Evolutionary conservation across 2,888 invertebrate genomes (phyloP).

Genomic region (Synanthedon formicaeformis): DNA sequence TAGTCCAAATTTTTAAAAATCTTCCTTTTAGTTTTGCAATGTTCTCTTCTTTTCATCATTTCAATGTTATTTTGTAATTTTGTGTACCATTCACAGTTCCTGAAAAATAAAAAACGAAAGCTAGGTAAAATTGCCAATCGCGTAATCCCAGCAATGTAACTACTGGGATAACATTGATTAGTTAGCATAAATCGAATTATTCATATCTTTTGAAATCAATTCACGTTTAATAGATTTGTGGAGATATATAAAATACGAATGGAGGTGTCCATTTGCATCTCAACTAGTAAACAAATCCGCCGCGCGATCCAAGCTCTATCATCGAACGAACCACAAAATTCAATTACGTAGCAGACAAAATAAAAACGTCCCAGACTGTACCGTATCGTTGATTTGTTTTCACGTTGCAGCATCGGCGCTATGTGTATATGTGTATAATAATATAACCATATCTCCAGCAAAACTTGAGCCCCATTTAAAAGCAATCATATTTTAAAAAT

Average conservation of each 20-base stretch:
- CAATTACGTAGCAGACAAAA: conserved; percentile 63
- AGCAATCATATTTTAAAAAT: neutral
- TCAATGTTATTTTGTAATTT: too few relatives aligned
- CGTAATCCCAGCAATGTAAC: too few relatives aligned
- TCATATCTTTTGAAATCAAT: neutral
- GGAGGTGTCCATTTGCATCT: conserved; percentile 1
- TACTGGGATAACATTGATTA: too few relatives aligned
- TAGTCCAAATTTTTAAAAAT: too few relatives aligned
- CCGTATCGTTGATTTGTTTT: conserved; percentile 59
- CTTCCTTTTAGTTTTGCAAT: too few relatives aligned
- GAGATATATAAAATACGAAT: neutral
- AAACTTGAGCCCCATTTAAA: neutral
- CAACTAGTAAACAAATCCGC: conserved; percentile 30
- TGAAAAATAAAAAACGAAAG: too few relatives aligned
- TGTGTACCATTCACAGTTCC: too few relatives aligned
- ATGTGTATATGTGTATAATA: neutral
- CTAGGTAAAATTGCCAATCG: too few relatives aligned
- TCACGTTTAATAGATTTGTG: neutral
- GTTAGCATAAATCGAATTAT: too few relatives aligned
- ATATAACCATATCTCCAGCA: neutral
- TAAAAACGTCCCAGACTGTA: conserved; percentile 48
- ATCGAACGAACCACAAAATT: conserved; percentile 56
- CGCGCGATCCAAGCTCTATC: conserved; percentile 25
- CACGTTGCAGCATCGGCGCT: conserved; percentile 33
- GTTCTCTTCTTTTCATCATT: too few relatives aligned